Base-by-base conservation (phyloP, 2,113 vertebrate species). In the Corythornis vintsioides region DNA sequence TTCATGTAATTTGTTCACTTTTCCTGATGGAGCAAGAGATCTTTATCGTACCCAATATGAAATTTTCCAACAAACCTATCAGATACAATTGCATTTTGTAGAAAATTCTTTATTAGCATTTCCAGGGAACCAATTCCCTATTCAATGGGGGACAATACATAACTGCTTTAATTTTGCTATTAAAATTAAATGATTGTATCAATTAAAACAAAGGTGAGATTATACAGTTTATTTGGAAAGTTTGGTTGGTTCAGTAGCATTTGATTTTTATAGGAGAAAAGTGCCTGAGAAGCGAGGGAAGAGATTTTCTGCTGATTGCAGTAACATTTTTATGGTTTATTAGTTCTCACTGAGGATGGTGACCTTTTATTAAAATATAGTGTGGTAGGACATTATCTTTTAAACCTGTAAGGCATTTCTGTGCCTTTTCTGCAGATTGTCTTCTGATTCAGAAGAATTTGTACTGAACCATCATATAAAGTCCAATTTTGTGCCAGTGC, bases 371-470 rank as follows among this genome's bases (percentile, higher is more conserved):
- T 92, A 85, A 89, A 64, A 52, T 70, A 69, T 0, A 56, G 4
- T 61, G 38, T 85, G 28, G 38, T 26, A 84, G 25, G 11, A 15
- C 84, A 43, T 69, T 83, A 55, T 57, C 10, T 66, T 84, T 77
- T 65, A 6, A 1, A 73, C 26, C 20, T 59, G 8, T 35, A 55
- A 82, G 35, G 15, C 15, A 20, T 60, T 74, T 88, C 83, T 50
- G n/a, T 88, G 14, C 40, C 16, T 91, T 90, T 90, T 72, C 31
- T 75, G n/a, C 38, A 40, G 42, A 22, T 25, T 52, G 13, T 26
- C 21, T 77, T 86, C 60, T 83, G 52, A 73, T 79, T 95, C 53
- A 42, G 53, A 90, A 74, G 48, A 65, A 89, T 64, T 83, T 93
- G 28, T 83, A 60, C 57, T 66, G 40, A 91, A 50, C 48, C 0